phyloP scores from a whole-genome alignment of 2,888 invertebrate species.

The Macroteleia sp. region DNA sequence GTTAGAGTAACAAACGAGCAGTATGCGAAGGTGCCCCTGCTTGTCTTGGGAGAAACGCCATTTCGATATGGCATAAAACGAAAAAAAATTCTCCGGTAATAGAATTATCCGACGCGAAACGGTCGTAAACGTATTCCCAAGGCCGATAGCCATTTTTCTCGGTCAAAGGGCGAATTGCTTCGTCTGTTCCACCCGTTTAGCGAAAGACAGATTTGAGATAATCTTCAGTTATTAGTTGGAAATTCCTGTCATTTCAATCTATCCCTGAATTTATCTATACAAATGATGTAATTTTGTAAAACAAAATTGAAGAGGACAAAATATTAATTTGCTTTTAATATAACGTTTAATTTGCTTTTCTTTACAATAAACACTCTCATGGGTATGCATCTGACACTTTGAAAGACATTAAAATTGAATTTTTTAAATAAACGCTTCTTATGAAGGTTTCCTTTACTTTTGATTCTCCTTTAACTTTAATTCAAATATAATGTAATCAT shows the following conservation, averaged over 20 bases:
- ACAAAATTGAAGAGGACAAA: not conserved
- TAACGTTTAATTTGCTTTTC: too few relatives aligned
- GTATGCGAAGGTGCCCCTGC: conserved; percentile 46
- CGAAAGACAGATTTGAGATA: conserved; percentile 45
- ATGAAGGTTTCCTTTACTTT: too few relatives aligned
- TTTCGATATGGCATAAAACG: conserved; percentile 79
- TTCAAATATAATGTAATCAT: too few relatives aligned
- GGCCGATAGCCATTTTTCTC: conserved; percentile 83
- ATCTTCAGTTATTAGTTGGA: conserved; percentile 40
- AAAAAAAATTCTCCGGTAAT: conserved; percentile 82
- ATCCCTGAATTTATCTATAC: not conserved
- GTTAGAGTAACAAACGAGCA: conserved; percentile 76
- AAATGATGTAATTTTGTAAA: not conserved
- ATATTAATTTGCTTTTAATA: too few relatives aligned
- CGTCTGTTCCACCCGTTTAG: conserved; percentile 71
- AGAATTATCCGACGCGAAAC: conserved; percentile 82
- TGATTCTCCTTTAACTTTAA: too few relatives aligned
- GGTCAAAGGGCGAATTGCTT: conserved; percentile 83
- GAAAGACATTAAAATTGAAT: too few relatives aligned
- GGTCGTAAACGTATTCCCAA: conserved; percentile 84
- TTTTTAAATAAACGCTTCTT: too few relatives aligned
- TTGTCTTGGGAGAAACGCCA: conserved; percentile 61
- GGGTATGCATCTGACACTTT: too few relatives aligned
- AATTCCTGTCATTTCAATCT: conserved; percentile 26
- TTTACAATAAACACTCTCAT: too few relatives aligned